Evolutionary conservation across 2,888 invertebrate species (phyloP).

Genomic region (Dione vanillae): DNA sequence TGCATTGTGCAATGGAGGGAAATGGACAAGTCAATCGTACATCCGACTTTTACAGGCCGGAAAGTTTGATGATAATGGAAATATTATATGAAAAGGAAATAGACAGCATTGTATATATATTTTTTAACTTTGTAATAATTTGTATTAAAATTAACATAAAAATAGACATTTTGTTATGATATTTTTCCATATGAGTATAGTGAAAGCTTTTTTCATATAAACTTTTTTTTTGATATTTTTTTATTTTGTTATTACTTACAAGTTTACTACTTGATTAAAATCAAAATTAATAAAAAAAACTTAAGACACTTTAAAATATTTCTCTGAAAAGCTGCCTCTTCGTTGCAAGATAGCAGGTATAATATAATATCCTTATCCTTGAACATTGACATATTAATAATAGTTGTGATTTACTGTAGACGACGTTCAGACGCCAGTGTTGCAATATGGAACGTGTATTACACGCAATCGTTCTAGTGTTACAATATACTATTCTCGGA

Average conservation of each 20-base stretch:
- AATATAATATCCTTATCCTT: background rate
- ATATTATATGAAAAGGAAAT: conserved; percentile 11
- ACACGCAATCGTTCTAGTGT: no score
- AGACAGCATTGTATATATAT: background rate
- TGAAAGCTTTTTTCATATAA: no score
- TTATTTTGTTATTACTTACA: no score
- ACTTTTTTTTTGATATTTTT: no score
- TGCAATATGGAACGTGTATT: background rate
- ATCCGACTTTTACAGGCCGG: conserved; percentile 35
- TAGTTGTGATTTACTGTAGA: background rate
- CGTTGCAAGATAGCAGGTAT: background rate
- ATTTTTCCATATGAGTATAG: no score
- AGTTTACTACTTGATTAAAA: no score
- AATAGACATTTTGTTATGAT: no score
- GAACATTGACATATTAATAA: conserved; percentile 4
- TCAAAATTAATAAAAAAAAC: no score
- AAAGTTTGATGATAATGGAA: background rate
- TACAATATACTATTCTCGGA: no score
- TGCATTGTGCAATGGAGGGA: conserved; percentile 22
- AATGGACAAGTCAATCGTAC: conserved; percentile 39
- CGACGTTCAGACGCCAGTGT: background rate
- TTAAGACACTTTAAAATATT: background rate
- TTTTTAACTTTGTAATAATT: background rate
- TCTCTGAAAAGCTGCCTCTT: background rate
- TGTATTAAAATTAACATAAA: no score